A percentile compares a stretch with the other conserved stretches of the same genome.
These are phyloP conservation scores for Percopsis omiscomaycus DNA, from an alignment of 2,797 vertebrate genomes.

Conservation along the genomic window DNA sequence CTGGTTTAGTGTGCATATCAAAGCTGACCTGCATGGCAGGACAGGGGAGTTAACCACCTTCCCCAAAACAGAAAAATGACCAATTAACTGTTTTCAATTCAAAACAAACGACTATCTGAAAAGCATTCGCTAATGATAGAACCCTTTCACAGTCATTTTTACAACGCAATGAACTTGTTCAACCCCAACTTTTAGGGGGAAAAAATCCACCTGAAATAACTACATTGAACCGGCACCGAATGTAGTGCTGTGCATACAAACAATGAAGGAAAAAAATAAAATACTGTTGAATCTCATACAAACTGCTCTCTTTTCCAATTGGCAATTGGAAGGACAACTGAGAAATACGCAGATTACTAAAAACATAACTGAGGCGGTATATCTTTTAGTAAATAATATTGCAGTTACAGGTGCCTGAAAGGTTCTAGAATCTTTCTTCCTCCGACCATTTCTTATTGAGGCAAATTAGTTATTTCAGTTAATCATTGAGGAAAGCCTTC, in stretches of 20 bases:
- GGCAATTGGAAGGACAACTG: constrained; percentile 30
- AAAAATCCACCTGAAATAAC: neutral
- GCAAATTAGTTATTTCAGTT: constrained; percentile 37
- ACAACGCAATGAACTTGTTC: no score
- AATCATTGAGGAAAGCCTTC: constrained; percentile 37
- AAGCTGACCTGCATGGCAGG: constrained; percentile 74
- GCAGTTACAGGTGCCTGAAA: constrained; percentile 36
- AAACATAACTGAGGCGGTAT: constrained; percentile 38
- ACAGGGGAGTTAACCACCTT: constrained; percentile 57
- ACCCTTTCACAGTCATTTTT: neutral
- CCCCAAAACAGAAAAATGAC: constrained; percentile 61
- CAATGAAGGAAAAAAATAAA: constrained; percentile 17
- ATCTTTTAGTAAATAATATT: constrained; percentile 57
- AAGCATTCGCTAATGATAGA: neutral
- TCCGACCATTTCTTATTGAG: constrained; percentile 39
- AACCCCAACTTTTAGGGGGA: neutral
- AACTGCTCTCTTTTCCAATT: constrained; percentile 43
- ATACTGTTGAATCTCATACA: constrained; percentile 40
- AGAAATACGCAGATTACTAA: constrained; percentile 33
- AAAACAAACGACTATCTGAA: constrained; percentile 1
- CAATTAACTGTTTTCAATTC: constrained; percentile 52
- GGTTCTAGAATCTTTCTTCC: constrained; percentile 34
- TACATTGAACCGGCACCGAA: no score
- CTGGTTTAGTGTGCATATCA: constrained; percentile 71
- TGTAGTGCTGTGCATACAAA: no score